These are phyloP conservation scores for Porites evermanni DNA, from an alignment of 92 coral and sea anemone species.

Conservation along the genomic window DNA sequence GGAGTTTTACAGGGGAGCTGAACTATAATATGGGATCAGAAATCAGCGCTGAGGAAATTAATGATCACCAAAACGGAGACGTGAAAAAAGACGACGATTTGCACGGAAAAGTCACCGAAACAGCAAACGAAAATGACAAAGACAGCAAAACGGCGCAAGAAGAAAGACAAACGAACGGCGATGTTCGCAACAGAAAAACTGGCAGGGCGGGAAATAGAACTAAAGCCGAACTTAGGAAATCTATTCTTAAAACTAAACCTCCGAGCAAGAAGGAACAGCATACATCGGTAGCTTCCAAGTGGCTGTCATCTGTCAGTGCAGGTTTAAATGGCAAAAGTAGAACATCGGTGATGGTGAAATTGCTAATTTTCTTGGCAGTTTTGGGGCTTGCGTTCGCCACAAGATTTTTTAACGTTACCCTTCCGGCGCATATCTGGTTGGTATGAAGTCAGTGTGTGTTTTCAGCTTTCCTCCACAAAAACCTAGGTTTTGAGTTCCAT, in stretches of 20 bases:
- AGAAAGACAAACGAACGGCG: slow-evolving; percentile 39
- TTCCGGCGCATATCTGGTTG: slow-evolving; percentile 94
- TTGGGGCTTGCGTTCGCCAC: slow-evolving; percentile 79
- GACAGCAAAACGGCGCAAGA: slow-evolving; percentile 8
- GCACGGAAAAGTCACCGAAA: slow-evolving; percentile 6
- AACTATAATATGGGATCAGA: slow-evolving; percentile 53
- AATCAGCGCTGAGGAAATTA: slow-evolving; percentile 39
- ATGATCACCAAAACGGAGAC: slow-evolving; percentile 40
- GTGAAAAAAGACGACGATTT: slow-evolving; percentile 48
- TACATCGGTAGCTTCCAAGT: slow-evolving; percentile 1
- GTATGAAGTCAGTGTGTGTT: slow-evolving; percentile 9
- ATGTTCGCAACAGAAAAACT: slow-evolving; percentile 59
- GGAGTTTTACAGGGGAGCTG: neutral
- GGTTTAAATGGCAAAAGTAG: neutral
- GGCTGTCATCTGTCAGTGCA: neutral
- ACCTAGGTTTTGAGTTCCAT: too few species aligned
- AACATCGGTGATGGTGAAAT: slow-evolving; percentile 9
- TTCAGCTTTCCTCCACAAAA: too few species aligned
- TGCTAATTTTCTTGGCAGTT: slow-evolving; percentile 63
- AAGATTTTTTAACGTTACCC: slow-evolving; percentile 72
- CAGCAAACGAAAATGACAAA: slow-evolving; percentile 6
- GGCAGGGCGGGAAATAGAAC: slow-evolving; percentile 9
- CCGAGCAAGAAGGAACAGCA: slow-evolving; percentile 16
- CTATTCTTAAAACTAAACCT: slow-evolving; percentile 5
- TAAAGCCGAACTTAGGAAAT: slow-evolving; percentile 14